Percentiles rank a stretch among this genome's conserved stretches.
Conservation (phyloP, 2,797 vertebrate species). For the Gallinago solitaria region DNA sequence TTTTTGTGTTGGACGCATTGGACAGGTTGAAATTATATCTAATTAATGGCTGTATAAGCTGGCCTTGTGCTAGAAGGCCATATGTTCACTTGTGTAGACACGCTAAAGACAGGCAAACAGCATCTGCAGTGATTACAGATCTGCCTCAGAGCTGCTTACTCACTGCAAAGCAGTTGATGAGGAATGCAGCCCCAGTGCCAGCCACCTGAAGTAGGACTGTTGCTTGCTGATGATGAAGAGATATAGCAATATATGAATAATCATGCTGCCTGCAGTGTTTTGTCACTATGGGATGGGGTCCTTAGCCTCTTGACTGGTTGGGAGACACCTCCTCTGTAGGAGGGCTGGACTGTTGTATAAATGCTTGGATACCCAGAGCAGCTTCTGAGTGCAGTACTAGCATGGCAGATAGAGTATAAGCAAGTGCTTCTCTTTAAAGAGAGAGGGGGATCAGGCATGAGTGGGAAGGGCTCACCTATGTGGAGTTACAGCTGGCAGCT, state of each 20-base stretch:
- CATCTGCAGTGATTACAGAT: constrained; percentile 35
- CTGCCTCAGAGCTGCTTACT: constrained; percentile 45
- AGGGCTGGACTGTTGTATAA: background rate
- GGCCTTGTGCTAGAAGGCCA: constrained; percentile 24
- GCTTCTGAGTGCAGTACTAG: background rate
- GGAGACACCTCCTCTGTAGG: background rate
- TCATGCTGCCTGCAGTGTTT: background rate
- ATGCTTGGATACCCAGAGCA: background rate
- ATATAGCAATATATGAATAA: background rate
- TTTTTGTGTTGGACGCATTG: background rate
- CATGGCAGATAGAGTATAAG: background rate
- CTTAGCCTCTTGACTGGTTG: background rate
- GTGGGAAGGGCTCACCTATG: background rate
- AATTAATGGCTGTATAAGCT: constrained; percentile 38
- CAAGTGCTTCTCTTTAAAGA: background rate
- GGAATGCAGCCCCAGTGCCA: background rate
- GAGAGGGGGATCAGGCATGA: background rate
- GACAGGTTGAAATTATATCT: constrained; percentile 29
- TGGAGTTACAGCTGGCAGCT: background rate
- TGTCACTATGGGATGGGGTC: background rate
- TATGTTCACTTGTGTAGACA: constrained; percentile 44
- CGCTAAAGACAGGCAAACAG: constrained; percentile 4
- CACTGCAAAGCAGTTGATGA: background rate
- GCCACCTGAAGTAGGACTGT: background rate
- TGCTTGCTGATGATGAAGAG: background rate